These are phyloP conservation scores for Sciurus vulgaris DNA, from an alignment of 2,797 vertebrate genomes.

Conservation along the genomic window DNA sequence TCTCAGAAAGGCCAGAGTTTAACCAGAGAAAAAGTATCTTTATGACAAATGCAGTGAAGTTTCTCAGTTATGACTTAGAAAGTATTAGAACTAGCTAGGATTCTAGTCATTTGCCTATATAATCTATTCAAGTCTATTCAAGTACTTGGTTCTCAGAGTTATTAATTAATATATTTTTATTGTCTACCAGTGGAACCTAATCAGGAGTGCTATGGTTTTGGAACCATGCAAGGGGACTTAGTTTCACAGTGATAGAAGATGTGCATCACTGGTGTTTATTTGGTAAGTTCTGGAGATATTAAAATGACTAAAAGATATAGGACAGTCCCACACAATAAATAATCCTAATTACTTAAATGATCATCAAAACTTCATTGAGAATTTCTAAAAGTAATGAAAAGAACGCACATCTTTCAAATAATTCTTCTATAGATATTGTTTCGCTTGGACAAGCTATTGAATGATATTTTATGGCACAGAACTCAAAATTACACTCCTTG, in stretches of 20 bases:
- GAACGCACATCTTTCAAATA: conserved; percentile 9
- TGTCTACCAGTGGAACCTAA: neutral
- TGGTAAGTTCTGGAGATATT: neutral
- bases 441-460: conserved; percentile 26
- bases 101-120: neutral
- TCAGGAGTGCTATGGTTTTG: neutral
- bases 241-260: neutral
- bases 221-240: neutral
- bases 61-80: neutral
- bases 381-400: neutral
- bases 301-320: neutral
- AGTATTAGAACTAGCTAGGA: neutral
- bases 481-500: conserved; percentile 14
- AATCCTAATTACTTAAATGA: neutral
- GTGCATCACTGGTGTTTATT: neutral
- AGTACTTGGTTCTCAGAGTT: neutral
- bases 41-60: neutral
- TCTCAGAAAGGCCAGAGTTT: conserved; percentile 43
- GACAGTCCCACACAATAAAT: neutral
- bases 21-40: neutral
- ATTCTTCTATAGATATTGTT: neutral
- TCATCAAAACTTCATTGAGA: neutral
- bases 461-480: neutral
- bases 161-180: conserved; percentile 5
- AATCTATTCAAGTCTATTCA: neutral